These are phyloP conservation scores for Papilio xuthus DNA, from an alignment of 1,140 invertebrate species.

Conservation along the genomic window DNA sequence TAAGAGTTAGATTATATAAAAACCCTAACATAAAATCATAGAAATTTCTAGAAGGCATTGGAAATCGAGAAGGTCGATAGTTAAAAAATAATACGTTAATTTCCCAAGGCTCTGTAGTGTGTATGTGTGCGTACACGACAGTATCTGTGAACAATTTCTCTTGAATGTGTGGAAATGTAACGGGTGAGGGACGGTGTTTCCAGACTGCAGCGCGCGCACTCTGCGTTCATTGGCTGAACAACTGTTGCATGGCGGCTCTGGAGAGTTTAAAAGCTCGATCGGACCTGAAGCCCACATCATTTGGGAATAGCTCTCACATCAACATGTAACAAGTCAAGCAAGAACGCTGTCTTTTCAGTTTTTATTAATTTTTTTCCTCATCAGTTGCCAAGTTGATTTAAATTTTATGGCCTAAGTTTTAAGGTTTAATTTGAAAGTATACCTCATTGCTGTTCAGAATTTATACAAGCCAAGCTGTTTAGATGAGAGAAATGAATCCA, in stretches of 20 bases:
- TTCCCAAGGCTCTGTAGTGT: not conserved
- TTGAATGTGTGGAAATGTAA: conserved; percentile 15
- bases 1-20: too few species aligned
- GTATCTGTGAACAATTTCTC: not conserved
- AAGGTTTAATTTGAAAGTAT: not conserved
- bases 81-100: too few species aligned
- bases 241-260: conserved; percentile 23
- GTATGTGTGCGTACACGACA: not conserved
- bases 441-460: not conserved
- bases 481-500: not conserved
- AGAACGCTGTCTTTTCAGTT: conserved; percentile 3
- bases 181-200: not conserved
- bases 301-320: not conserved
- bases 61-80: not conserved
- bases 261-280: conserved; percentile 13
- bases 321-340: conserved; percentile 13
- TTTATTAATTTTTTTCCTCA: not conserved
- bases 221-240: not conserved
- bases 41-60: not conserved
- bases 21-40: not conserved
- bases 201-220: conserved; percentile 17
- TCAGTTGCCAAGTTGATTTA: not conserved
- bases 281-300: not conserved
- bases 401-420: not conserved
- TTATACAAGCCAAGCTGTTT: not conserved